Percentiles rank a stretch among this genome's conserved stretches.
Evolutionary conservation across 2,113 vertebrate genomes (phyloP).

Genomic region (Pseudolaguvia tuberculata): DNA sequence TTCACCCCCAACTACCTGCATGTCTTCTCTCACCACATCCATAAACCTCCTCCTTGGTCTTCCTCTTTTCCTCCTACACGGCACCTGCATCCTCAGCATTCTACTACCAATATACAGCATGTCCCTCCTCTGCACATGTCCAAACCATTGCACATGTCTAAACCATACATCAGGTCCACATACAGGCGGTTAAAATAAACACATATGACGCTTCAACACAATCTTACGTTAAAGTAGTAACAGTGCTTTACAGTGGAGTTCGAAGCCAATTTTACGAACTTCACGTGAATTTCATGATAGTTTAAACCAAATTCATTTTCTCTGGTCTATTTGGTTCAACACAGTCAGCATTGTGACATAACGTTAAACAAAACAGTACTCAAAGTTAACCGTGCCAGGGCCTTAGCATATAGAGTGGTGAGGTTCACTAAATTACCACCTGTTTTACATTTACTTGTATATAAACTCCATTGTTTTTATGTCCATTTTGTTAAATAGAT

Average conservation of each 20-base stretch:
- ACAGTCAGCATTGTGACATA: neutral
- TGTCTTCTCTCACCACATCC: no score
- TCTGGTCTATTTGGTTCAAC: neutral
- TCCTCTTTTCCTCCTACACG: no score
- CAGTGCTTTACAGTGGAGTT: neutral
- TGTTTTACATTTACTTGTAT: constrained; percentile 19
- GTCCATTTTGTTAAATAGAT: constrained; percentile 10
- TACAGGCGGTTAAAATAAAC: neutral
- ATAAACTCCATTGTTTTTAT: neutral
- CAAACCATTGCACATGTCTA: no score
- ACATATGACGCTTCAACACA: neutral
- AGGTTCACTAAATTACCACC: neutral
- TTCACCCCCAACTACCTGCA: no score
- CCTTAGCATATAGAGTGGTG: neutral
- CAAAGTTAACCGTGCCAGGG: neutral
- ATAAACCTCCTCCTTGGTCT: no score
- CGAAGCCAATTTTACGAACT: neutral
- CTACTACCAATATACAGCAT: no score
- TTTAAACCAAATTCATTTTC: neutral
- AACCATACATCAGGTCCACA: constrained; percentile 14
- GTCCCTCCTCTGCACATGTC: no score
- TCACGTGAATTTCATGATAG: neutral
- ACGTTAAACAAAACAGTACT: neutral
- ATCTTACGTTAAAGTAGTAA: neutral
- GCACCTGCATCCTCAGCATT: no score